phyloP scores from a whole-genome alignment of 2,888 invertebrate species.

The Microplitis deprimator region DNA sequence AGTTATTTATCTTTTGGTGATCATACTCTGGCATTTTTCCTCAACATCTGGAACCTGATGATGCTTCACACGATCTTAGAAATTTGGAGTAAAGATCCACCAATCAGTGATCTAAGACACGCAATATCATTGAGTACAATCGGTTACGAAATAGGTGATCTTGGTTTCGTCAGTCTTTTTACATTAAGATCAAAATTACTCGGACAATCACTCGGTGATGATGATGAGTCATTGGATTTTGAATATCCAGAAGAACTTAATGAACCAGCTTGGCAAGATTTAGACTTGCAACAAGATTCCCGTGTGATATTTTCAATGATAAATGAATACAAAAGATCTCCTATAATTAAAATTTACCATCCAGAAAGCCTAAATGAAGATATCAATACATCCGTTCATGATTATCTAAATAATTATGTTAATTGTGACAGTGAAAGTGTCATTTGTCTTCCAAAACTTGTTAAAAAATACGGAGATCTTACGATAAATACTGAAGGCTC shows the following conservation, averaged over 20 bases:
- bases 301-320: constrained; percentile 64
- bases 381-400: constrained; percentile 51
- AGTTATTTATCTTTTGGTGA: constrained; percentile 64
- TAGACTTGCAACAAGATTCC: constrained; percentile 64
- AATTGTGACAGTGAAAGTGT: constrained; percentile 30
- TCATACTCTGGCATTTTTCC: constrained; percentile 65
- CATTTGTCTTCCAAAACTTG: constrained; percentile 56
- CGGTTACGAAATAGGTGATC: constrained; percentile 67
- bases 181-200: constrained; percentile 63
- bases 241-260: constrained; percentile 62
- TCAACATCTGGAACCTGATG: constrained; percentile 69
- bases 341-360: constrained; percentile 58
- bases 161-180: constrained; percentile 66
- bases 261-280: constrained; percentile 65
- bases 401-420: constrained; percentile 57
- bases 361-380: constrained; percentile 58
- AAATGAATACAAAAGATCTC: constrained; percentile 62
- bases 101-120: constrained; percentile 56
- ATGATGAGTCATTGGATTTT: constrained; percentile 53
- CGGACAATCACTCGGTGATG: constrained; percentile 46
- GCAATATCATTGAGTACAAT: constrained; percentile 59
- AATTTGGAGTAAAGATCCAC: constrained; percentile 59
- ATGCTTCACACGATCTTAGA: constrained; percentile 64
- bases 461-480: constrained; percentile 57
- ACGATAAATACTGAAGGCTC: constrained; percentile 41